Base-by-base conservation (phyloP, 2,888 invertebrate genomes). In the Eledone cirrhosa region DNA sequence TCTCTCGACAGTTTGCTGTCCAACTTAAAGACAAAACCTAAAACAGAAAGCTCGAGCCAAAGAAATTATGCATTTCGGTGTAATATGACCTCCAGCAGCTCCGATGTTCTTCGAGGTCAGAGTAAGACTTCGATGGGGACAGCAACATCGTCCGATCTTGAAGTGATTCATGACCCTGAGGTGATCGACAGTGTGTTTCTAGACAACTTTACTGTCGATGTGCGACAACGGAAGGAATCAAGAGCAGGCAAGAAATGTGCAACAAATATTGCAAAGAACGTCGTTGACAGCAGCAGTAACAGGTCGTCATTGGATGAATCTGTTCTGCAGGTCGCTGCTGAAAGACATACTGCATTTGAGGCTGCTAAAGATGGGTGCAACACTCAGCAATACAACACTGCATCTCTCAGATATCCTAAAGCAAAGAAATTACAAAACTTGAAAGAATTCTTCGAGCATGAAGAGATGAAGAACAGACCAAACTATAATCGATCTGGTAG, bases 301-400 rank as follows among this genome's bases (percentile, higher is more conserved):
- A 82, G 88, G 29, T 85, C 84, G 22, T 88, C 88, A 19, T 77
- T 87, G 47, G 88, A 87, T 80, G 87, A 88, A 72, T 86, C 86
- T 13, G 82, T 85, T 65, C 80, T 87, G 79, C 85, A 86, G 80
- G 81, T 88, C 79, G 86, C 86, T 16, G 83, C 86, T 1, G 83
- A 83, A 78, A 81, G 86, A 1, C 85, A 86, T 80, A 85, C 83
- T 14, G 82, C 82, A 22, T 82, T 81, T 63, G 76, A 81, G 11
- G 75, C 72, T 33, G 78, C 63, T 27, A 84, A 83, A 29, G 81
- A 82, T 67, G 81, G 81, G 29, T 65, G 65, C 19, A 83, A 81
- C 77, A 83, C 81, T 33, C 78, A 80, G 14, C 77, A 79, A 5
- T 84, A 85, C 78, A 84, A 85, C 82, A 83, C 86, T n/a, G 82